A percentile compares a stretch with the other conserved stretches of the same genome.
Conservation (phyloP, 2,888 invertebrate species). For the Thecophora atra region DNA sequence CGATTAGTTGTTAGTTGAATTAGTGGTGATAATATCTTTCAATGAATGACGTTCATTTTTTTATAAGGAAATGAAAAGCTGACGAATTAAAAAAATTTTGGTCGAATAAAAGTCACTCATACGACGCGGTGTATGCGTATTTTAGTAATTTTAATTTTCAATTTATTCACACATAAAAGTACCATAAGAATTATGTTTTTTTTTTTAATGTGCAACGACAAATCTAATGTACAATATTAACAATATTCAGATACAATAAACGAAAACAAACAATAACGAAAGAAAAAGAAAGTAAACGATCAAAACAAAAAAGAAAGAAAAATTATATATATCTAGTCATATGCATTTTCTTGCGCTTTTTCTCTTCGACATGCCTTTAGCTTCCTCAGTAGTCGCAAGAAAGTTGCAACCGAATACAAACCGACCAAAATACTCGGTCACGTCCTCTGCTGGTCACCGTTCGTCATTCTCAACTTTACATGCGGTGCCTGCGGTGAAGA, state of each 20-base stretch:
- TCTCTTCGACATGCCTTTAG: constrained; percentile 64
- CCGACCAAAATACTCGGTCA: constrained; percentile 88
- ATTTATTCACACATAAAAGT: too few relatives aligned
- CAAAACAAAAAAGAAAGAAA: too few relatives aligned
- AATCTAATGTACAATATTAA: too few relatives aligned
- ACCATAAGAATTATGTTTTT: too few relatives aligned
- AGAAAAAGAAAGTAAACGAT: too few relatives aligned
- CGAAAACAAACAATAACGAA: too few relatives aligned
- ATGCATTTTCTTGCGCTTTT: background rate
- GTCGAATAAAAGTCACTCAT: constrained; percentile 8
- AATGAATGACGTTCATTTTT: background rate
- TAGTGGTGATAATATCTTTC: too few relatives aligned
- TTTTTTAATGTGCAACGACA: too few relatives aligned
- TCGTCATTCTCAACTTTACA: constrained; percentile 87
- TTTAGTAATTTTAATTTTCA: too few relatives aligned
- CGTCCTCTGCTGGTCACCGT: constrained; percentile 92
- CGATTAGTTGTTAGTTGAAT: background rate
- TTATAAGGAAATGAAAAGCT: background rate
- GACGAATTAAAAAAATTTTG: too few relatives aligned
- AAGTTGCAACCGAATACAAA: constrained; percentile 92
- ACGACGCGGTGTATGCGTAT: background rate
- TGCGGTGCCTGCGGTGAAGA: constrained; percentile 86
- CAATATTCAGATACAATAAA: too few relatives aligned
- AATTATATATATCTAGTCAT: too few relatives aligned
- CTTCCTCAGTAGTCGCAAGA: constrained; percentile 76